phyloP scores from a whole-genome alignment of 2,797 vertebrate genomes.

The Neopelma chrysocephalum region DNA sequence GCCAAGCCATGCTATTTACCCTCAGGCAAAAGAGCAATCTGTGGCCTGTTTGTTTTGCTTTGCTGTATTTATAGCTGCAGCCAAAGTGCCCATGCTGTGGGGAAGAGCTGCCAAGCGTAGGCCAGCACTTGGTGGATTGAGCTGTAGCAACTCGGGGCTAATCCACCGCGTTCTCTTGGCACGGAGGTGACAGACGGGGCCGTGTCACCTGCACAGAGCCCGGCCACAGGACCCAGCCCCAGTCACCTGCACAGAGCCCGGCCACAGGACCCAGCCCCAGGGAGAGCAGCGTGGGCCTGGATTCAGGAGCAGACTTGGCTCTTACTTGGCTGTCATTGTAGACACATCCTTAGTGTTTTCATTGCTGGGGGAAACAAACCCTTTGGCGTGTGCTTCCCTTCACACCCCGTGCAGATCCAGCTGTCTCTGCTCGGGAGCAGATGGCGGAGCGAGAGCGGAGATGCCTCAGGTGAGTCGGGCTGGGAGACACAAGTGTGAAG shows the following conservation, averaged over 20 bases:
- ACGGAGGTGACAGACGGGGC: neutral
- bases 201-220: neutral
- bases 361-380: neutral
- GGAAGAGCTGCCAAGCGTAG: neutral
- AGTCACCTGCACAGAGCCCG: rapidly evolving
- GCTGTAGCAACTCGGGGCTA: rapidly evolving
- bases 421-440: neutral
- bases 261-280: rapidly evolving
- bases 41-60: neutral
- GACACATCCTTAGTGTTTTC: neutral
- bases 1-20: neutral
- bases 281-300: neutral
- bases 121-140: neutral
- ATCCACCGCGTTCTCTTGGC: rapidly evolving
- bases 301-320: neutral
- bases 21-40: neutral
- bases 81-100: neutral
- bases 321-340: neutral
- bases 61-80: neutral
- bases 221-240: rapidly evolving
- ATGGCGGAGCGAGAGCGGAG: neutral
- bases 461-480: constrained; percentile 36
- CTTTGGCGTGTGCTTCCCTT: neutral
- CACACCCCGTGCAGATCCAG: neutral
- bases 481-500: neutral